These are phyloP conservation scores for Nycticebus coucang DNA, from an alignment of 2,113 vertebrate species.

Conservation along the genomic window DNA sequence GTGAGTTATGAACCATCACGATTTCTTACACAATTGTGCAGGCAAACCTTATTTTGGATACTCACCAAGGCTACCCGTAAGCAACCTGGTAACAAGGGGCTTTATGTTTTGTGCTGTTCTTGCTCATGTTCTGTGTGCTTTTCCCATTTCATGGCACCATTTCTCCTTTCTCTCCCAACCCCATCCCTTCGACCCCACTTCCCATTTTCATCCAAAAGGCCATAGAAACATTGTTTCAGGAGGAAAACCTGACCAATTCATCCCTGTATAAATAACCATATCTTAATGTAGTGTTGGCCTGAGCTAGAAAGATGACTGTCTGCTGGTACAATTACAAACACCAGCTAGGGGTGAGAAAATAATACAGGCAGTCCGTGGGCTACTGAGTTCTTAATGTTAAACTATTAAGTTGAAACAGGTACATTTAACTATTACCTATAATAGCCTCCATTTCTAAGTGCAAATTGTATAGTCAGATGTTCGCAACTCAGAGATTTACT, in stretches of 20 bases:
- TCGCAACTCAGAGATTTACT: no score
- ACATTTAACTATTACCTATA: no score
- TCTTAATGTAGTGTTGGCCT: not conserved
- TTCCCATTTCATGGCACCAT: not conserved
- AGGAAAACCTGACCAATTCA: not conserved
- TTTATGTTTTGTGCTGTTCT: fast-evolving
- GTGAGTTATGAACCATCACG: not conserved
- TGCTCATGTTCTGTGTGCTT: fast-evolving
- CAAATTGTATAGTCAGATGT: no score
- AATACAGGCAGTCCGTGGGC: not conserved
- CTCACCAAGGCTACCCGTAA: not conserved
- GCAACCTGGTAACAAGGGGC: not conserved
- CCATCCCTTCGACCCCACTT: not conserved
- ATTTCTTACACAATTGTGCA: not conserved
- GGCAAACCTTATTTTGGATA: not conserved
- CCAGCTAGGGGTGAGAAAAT: not conserved
- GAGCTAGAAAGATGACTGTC: not conserved
- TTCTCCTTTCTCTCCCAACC: not conserved
- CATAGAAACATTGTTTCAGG: not conserved
- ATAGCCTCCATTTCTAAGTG: no score
- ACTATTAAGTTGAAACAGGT: no score
- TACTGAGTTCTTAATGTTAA: no score
- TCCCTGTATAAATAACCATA: not conserved
- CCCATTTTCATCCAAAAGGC: not conserved
- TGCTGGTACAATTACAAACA: not conserved